phyloP scores from a whole-genome alignment of 2,797 vertebrate genomes.

The Parotocinclus haroldoi region DNA sequence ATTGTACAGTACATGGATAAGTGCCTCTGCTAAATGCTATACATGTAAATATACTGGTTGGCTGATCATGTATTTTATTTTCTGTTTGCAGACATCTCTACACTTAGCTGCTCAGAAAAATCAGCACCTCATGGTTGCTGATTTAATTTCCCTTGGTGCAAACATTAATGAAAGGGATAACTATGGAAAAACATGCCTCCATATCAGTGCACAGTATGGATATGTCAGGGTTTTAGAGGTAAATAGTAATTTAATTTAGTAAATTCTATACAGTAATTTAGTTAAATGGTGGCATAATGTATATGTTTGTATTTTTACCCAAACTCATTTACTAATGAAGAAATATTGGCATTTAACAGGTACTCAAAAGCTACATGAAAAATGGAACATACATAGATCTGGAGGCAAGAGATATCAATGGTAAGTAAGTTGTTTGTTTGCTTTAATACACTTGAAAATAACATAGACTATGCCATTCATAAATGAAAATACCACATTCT shows the following conservation, averaged over 20 bases:
- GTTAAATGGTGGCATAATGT: too few species aligned
- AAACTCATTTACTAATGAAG: background rate
- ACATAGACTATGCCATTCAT: too few species aligned
- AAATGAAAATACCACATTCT: too few species aligned
- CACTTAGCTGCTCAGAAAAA: conserved; percentile 82
- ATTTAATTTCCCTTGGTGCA: conserved; percentile 78
- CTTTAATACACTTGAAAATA: too few species aligned
- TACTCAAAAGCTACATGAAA: conserved; percentile 68
- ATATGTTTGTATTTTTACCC: too few species aligned
- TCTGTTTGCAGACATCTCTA: conserved; percentile 71
- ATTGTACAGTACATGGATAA: too few species aligned
- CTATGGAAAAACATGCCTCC: conserved; percentile 76
- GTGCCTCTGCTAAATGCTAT: too few species aligned
- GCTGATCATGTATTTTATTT: too few species aligned
- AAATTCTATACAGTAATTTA: too few species aligned
- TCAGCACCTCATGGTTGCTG: conserved; percentile 78
- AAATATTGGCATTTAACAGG: conserved; percentile 58
- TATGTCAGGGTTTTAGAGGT: conserved; percentile 78
- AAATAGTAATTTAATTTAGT: too few species aligned
- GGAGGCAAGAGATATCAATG: conserved; percentile 69
- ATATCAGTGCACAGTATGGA: conserved; percentile 79
- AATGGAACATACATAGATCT: conserved; percentile 67
- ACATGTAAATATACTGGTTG: too few species aligned
- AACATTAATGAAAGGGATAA: conserved; percentile 68
- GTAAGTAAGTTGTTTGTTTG: conserved; percentile 51